A percentile compares a stretch with the other conserved stretches of the same genome.
These are phyloP conservation scores for Lepidochitona cinerea DNA, from an alignment of 2,888 invertebrate genomes.

Conservation along the genomic window DNA sequence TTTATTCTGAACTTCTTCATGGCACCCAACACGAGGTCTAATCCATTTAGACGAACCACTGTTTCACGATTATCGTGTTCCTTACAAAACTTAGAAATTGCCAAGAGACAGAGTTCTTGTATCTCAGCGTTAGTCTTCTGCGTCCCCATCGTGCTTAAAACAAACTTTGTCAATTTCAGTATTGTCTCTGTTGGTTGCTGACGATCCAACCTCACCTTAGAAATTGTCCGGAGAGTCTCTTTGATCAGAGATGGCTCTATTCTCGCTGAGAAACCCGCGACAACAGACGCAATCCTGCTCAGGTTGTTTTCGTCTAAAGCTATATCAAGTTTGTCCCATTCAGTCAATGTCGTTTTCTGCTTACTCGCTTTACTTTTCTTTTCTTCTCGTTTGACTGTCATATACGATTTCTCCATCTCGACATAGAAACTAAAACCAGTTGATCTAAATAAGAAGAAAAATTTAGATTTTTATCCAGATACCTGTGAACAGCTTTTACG, in stretches of 20 bases:
- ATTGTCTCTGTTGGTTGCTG: neutral
- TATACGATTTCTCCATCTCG: too few species aligned
- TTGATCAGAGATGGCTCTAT: neutral
- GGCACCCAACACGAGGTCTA: neutral
- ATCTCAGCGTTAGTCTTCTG: neutral
- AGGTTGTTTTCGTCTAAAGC: neutral
- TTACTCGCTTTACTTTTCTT: too few species aligned
- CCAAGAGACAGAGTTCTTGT: neutral
- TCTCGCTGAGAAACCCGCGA: neutral
- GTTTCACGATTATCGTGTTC: neutral
- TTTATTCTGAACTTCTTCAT: neutral
- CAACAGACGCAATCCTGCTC: neutral
- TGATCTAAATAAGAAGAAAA: too few species aligned
- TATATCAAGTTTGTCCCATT: neutral
- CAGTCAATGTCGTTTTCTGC: neutral
- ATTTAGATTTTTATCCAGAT: too few species aligned
- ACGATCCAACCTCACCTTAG: neutral
- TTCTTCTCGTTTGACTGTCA: too few species aligned
- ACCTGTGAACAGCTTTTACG: too few species aligned
- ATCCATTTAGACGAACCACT: neutral
- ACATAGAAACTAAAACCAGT: too few species aligned
- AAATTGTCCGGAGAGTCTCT: neutral
- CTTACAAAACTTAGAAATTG: neutral
- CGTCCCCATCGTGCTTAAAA: neutral
- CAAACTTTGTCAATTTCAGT: neutral